Evolutionary conservation across 1,140 invertebrate species (phyloP), one percentile per base, ranked within the genome.

Genomic region (Stenopsyche tienmushanensis): DNA sequence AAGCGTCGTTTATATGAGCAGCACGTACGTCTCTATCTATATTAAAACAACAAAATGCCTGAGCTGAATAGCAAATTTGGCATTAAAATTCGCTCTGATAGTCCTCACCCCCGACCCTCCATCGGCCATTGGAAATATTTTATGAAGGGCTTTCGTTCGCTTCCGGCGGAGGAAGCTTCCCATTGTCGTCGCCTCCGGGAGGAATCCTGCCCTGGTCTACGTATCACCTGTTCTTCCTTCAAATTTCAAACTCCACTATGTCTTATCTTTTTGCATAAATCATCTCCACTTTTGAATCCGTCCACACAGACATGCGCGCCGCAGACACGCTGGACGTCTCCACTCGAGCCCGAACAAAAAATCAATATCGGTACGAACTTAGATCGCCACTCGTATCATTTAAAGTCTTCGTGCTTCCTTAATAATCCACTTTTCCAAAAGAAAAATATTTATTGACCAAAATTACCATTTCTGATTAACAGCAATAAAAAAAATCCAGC

Each of bases 1-100:
- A 17, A 26, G 10, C 26, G 42, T 17, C 42, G 25, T 60, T 60
- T 44, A 23, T n/a, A 60, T 29, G 24, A 23, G 10, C 15, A 15
- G 10, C 57, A 60, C 57, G 57, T 47, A 25, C 57, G 24, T 29
- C 20, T 60, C 57, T 47, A 42, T 60, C 57, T 60, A 60, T 60
- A 60, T 60, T 60, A 60, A 60, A 60, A 60, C 57, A 60, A 60
- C 57, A 60, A 60, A 60, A 60, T 29, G 57, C 57, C 57, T 60
- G 57, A 60, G 57, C 17, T 34, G 57, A 60, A 60, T 60, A 49
- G 44, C 57, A 39, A 60, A 60, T 60, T 60, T 18, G 42, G 17
- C 57, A 60, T 60, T 60, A 60, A 60, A 60, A 60, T 60, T 45
- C 57, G 57, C 57, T 47, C 47, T 44, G 57, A 57, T 57, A 21